Evolutionary conservation across 2,797 vertebrate genomes (phyloP).

Genomic region (Lophotriccus pileatus): DNA sequence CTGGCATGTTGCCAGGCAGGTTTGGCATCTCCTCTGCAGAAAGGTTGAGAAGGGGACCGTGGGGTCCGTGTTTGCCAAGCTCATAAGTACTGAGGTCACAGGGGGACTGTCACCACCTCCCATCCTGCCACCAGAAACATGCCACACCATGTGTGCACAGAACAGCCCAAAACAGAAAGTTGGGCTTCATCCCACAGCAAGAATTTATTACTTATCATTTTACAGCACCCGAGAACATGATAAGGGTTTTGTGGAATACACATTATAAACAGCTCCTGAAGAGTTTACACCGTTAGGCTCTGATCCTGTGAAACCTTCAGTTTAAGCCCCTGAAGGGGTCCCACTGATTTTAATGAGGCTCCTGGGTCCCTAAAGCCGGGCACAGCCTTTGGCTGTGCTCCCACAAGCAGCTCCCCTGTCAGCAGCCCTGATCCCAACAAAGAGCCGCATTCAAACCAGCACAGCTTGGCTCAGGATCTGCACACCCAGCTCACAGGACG

Average conservation of each 20-base stretch:
- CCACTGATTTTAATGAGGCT: not conserved
- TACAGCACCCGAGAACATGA: not conserved
- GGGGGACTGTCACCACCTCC: not conserved
- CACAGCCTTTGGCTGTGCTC: not conserved
- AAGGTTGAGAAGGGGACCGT: rapidly evolving
- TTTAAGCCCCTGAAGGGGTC: not conserved
- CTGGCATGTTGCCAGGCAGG: not conserved
- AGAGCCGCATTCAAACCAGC: not conserved
- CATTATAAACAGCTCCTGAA: not conserved
- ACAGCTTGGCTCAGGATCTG: not conserved
- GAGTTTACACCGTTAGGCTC: not conserved
- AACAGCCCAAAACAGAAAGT: rapidly evolving
- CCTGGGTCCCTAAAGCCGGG: not conserved
- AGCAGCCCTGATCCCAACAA: not conserved
- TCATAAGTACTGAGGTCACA: rapidly evolving
- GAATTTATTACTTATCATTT: not conserved
- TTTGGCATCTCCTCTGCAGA: not conserved
- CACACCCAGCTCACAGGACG: not conserved
- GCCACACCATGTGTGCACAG: rapidly evolving
- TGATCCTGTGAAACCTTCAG: not conserved
- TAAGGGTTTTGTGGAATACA: not conserved
- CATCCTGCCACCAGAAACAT: rapidly evolving
- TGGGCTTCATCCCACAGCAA: not conserved
- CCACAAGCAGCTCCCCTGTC: rapidly evolving
- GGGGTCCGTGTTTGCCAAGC: not conserved